Evolutionary conservation across 2,113 vertebrate genomes (phyloP).

Genomic region (Centrocercus urophasianus): DNA sequence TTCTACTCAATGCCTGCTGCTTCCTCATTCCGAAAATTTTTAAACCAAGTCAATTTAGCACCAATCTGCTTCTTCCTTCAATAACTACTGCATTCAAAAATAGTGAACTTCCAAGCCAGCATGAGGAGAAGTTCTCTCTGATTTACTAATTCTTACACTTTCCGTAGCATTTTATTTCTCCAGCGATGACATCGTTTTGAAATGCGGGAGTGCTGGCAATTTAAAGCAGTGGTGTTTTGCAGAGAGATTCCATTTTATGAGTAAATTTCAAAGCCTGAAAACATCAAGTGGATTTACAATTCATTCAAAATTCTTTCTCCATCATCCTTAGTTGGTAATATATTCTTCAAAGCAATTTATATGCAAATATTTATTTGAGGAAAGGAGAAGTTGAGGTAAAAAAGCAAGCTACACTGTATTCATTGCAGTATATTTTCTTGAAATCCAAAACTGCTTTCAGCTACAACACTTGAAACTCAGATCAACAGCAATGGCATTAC

Average conservation of each 20-base stretch:
- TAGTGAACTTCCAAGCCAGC: background rate
- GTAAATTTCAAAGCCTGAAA: constrained; percentile 17
- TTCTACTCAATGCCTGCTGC: background rate
- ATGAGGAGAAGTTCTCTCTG: background rate
- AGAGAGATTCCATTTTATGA: constrained; percentile 18
- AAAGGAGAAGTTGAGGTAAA: constrained; percentile 47
- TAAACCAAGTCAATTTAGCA: background rate
- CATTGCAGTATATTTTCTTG: background rate
- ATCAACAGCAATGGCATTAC: background rate
- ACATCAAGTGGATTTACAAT: constrained; percentile 48
- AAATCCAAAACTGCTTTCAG: background rate
- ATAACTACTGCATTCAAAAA: background rate
- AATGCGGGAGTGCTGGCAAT: background rate
- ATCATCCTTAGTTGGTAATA: constrained; percentile 30
- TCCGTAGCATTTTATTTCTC: background rate
- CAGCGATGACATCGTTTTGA: background rate
- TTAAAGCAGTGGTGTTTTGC: constrained; percentile 4
- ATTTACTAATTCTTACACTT: background rate
- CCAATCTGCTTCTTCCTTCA: background rate
- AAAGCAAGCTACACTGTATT: background rate
- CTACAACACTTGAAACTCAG: background rate
- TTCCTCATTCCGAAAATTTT: background rate
- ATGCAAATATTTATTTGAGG: constrained; percentile 73
- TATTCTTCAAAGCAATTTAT: constrained; percentile 66
- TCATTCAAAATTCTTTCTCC: constrained; percentile 39